Conservation (phyloP, 2,888 invertebrate species). For the Apantesis nais region DNA sequence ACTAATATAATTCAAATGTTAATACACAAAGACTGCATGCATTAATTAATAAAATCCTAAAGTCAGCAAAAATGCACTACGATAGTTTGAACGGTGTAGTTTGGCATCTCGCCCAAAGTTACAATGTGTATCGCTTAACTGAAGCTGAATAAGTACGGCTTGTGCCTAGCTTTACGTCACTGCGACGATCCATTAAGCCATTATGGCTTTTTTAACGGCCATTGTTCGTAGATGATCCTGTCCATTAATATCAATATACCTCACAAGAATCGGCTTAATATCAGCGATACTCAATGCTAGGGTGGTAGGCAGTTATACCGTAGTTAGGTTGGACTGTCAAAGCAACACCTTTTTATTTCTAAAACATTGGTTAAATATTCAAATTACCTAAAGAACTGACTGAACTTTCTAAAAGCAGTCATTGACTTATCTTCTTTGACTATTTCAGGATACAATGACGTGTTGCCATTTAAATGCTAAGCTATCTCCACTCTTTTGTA, state of each 20-base stretch:
- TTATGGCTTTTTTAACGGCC: constrained; percentile 35
- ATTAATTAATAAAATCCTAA: constrained; percentile 27
- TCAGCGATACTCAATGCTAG: background rate
- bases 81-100: constrained; percentile 26
- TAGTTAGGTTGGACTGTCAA: background rate
- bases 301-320: background rate
- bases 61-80: constrained; percentile 37
- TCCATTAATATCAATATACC: constrained; percentile 6
- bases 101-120: constrained; percentile 39
- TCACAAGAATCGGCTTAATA: background rate
- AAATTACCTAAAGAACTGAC: background rate
- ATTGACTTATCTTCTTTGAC: background rate
- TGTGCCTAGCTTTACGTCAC: constrained; percentile 35
- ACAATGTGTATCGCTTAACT: constrained; percentile 23
- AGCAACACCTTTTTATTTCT: background rate
- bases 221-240: constrained; percentile 20
- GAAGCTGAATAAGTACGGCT: constrained; percentile 35
- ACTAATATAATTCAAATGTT: background rate
- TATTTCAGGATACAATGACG: background rate
- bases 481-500: background rate
- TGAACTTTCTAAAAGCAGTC: background rate
- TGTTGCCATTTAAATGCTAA: background rate
- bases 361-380: background rate
- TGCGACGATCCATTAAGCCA: constrained; percentile 41
- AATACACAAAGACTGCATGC: background rate